Base-by-base conservation (phyloP, 2,797 vertebrate genomes). In the Propithecus perrieri region DNA sequence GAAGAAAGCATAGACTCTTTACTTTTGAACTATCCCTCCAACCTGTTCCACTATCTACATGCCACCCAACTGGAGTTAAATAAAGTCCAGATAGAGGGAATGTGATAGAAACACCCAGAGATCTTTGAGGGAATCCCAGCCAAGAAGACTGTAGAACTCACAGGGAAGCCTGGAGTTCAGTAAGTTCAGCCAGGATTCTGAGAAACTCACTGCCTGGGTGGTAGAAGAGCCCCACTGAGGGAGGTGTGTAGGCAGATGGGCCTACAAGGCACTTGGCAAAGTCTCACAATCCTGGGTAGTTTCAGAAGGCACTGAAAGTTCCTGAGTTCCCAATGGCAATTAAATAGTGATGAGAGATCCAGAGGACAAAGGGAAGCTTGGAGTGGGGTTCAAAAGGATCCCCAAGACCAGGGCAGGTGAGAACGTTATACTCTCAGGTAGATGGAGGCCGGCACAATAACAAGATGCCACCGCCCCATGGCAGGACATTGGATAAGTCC, bases 1-100 rank as follows among this genome's bases (percentile, higher is more conserved):
- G 28, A 91, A 93, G 90, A 81, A 87, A 94, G 24, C 35, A 38
- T n/a, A 88, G 67, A 89, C 14, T 84, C 22, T 95, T 81, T 76
- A 59, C 38, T 89, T 80, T 67, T 92, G 75, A 97, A 90, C 41
- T 46, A n/a, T 81, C 11, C 50, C 38, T 20, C 33, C 9, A 57
- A 61, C 38, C 83, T 69, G 24, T 57, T 90, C 46, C 57, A 48
- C 55, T 89, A 41, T 55, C 84, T 46, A 33, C 4, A 10, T 72
- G 38, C 81, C 57, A 33, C 76, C 75, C 76, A 96, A 81, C 41
- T 81, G 38, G 41, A 92, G 75, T 83, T 65, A 92, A 67, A 80
- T 69, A 93, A 89, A 74, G 48, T 57, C 35, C 63, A 84, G 76
- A 74, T 93, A 72, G 50, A 84, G 75, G 95, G 38, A 74, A 33